These are phyloP conservation scores for Uria lomvia DNA, from an alignment of 2,113 vertebrate genomes.

Conservation along the genomic window DNA sequence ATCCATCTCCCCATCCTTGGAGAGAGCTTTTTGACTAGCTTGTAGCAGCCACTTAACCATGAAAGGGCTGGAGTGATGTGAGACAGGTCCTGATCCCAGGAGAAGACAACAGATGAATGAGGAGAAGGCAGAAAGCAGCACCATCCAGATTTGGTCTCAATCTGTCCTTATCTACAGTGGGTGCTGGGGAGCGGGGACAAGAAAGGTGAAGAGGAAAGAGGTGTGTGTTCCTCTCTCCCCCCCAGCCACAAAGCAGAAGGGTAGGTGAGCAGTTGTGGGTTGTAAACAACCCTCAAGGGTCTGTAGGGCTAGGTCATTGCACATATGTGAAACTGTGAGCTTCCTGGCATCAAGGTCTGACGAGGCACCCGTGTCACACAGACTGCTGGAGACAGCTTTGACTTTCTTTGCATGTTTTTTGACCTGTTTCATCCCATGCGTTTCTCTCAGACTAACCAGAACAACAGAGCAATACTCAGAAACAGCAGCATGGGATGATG, in stretches of 20 bases:
- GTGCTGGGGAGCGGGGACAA: not conserved
- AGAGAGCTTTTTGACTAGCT: not conserved
- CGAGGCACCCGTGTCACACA: not conserved
- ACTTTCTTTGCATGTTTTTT: not conserved
- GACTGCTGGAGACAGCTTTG: not conserved
- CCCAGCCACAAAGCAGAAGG: not conserved
- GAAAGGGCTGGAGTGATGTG: not conserved
- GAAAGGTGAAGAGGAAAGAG: not conserved
- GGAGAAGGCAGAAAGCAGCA: not conserved
- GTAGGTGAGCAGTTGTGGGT: not conserved
- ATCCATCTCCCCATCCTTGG: not conserved
- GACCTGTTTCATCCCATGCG: not conserved
- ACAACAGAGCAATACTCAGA: not conserved
- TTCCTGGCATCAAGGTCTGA: not conserved
- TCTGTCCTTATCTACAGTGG: not conserved
- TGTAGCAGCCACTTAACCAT: not conserved
- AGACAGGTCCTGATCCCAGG: not conserved
- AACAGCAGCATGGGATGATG: not conserved
- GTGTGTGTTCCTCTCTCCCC: not conserved
- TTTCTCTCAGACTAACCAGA: not conserved
- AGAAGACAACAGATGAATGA: not conserved
- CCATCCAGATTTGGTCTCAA: not conserved
- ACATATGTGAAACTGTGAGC: fast-evolving
- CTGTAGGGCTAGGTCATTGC: not conserved
- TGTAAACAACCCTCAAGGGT: not conserved